Percentiles rank a stretch among this genome's conserved stretches.
These are phyloP conservation scores for Ceramica pisi DNA, from an alignment of 2,888 invertebrate species.

Conservation along the genomic window DNA sequence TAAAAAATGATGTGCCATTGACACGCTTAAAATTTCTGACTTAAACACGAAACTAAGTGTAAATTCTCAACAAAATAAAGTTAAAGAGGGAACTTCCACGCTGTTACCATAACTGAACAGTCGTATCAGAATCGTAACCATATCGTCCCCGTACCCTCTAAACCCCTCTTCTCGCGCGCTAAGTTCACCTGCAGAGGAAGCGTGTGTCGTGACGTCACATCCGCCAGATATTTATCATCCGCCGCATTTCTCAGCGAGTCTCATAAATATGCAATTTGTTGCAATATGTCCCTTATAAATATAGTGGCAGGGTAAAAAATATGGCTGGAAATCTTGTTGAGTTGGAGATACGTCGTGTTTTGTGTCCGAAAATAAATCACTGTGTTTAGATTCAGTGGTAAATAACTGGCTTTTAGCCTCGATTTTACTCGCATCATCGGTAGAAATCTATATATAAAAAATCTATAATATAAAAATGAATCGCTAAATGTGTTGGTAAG, in stretches of 20 bases:
- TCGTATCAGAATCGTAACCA: constrained; percentile 16
- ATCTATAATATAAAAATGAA: too few species aligned
- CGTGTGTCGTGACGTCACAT: constrained; percentile 68
- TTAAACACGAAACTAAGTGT: too few species aligned
- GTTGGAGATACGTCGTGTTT: background rate
- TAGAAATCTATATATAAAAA: too few species aligned
- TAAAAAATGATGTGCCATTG: too few species aligned
- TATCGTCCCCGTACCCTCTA: constrained; percentile 35
- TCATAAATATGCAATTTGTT: constrained; percentile 70
- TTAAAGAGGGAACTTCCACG: too few species aligned
- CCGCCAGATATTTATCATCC: constrained; percentile 71
- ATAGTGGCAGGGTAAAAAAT: constrained; percentile 42
- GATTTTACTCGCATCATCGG: too few species aligned
- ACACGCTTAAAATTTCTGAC: too few species aligned
- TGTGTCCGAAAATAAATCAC: background rate
- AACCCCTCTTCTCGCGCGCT: constrained; percentile 40
- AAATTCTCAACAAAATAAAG: too few species aligned
- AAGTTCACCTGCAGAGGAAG: constrained; percentile 60
- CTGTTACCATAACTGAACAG: background rate
- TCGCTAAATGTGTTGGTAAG: too few species aligned
- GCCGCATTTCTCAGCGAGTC: constrained; percentile 58
- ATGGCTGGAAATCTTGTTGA: background rate
- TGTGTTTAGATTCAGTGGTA: background rate
- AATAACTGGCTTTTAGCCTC: background rate
- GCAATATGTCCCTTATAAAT: constrained; percentile 64